phyloP scores from a whole-genome alignment of 2,797 vertebrate species.

The Stomatorhinus walkeri region DNA sequence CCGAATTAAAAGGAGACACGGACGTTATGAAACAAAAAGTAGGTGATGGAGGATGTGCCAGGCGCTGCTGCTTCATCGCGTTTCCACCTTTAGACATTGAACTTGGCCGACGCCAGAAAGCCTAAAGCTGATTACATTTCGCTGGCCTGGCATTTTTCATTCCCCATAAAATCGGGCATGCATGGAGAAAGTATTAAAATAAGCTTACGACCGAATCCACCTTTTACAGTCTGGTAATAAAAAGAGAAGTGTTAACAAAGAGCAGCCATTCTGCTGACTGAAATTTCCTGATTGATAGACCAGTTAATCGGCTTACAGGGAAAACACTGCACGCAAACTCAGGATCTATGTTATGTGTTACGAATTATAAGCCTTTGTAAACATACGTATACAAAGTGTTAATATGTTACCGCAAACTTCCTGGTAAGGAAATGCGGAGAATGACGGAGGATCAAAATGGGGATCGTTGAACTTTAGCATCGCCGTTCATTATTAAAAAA shows the following conservation, averaged over 20 bases:
- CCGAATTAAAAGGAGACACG: not conserved
- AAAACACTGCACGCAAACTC: not conserved
- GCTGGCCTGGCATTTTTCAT: not conserved
- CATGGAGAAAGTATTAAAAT: not conserved
- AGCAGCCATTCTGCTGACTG: slow-evolving; percentile 11
- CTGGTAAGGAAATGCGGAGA: not conserved
- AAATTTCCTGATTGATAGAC: not conserved
- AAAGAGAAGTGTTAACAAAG: slow-evolving; percentile 3
- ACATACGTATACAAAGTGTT: not conserved
- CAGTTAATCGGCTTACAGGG: not conserved
- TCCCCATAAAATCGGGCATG: not conserved
- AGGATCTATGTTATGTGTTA: not conserved
- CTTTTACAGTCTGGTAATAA: not conserved
- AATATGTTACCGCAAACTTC: slow-evolving; percentile 8
- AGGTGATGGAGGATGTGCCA: not conserved
- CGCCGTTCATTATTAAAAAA: not conserved
- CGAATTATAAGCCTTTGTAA: not conserved
- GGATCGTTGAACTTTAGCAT: not conserved
- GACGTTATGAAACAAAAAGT: not conserved
- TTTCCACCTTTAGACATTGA: slow-evolving; percentile 14
- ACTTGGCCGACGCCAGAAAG: slow-evolving; percentile 8
- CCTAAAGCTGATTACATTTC: slow-evolving; percentile 1
- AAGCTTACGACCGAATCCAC: not conserved
- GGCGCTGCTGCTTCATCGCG: not conserved
- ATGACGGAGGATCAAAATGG: not conserved